Conservation (phyloP, 2,888 invertebrate genomes). For the Patella caerulea region DNA sequence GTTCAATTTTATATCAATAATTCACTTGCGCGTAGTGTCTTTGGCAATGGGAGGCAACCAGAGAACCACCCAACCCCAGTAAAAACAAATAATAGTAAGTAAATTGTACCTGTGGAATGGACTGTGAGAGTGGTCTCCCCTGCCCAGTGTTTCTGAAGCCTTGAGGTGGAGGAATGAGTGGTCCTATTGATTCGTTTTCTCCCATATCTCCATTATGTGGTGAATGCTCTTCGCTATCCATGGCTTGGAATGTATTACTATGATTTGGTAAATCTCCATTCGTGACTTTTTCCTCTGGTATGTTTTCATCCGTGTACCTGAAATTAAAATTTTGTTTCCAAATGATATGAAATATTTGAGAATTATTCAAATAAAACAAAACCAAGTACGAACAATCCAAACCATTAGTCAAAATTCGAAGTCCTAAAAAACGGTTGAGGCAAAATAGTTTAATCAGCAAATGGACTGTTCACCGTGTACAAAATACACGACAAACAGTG, state of each 20-base stretch:
- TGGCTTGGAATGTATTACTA: conserved; percentile 36
- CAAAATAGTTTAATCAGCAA: too few species aligned
- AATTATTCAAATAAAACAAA: too few species aligned
- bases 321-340: neutral
- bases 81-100: neutral
- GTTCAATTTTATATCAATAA: too few species aligned
- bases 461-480: too few species aligned
- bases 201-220: conserved; percentile 26
- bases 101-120: conserved; percentile 56
- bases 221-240: conserved; percentile 46
- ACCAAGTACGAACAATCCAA: too few species aligned
- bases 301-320: conserved; percentile 55
- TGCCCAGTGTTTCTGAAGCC: conserved; percentile 54
- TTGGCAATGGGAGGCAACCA: neutral
- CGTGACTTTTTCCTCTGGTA: conserved; percentile 36
- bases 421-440: too few species aligned
- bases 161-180: conserved; percentile 61
- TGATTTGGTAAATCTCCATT: conserved; percentile 54
- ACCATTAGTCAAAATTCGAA: too few species aligned
- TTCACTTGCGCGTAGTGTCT: too few species aligned
- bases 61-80: neutral
- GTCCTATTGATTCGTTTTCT: conserved; percentile 51
- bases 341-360: too few species aligned
- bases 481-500: too few species aligned
- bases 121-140: conserved; percentile 55